Evolutionary conservation across 1,140 invertebrate species (phyloP).

Genomic region (Philotrypesis tridentata): DNA sequence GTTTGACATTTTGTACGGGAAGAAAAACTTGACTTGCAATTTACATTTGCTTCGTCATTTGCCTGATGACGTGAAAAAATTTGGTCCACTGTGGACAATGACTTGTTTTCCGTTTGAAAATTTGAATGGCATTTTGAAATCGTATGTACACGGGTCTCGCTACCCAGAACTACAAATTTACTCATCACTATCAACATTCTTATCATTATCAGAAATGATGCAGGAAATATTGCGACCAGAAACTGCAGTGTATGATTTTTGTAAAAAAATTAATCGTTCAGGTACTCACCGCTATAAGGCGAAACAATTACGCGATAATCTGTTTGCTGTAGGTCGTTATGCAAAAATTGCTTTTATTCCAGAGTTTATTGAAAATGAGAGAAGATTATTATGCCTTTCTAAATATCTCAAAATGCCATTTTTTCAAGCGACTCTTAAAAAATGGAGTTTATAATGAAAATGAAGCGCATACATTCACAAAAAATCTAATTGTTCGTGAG

Average conservation of each 20-base stretch:
- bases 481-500: background rate
- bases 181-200: background rate
- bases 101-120: too few species aligned
- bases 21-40: constrained; percentile 20
- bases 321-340: background rate
- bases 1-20: constrained; percentile 34
- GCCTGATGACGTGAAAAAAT: constrained; percentile 33
- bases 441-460: background rate
- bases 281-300: background rate
- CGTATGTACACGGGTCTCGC: background rate
- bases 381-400: background rate
- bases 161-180: constrained; percentile 25
- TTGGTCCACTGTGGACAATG: too few species aligned
- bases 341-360: background rate
- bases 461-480: background rate
- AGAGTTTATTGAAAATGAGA: background rate
- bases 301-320: background rate
- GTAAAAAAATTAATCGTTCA: background rate
- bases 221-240: background rate
- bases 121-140: constrained; percentile 45
- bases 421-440: background rate
- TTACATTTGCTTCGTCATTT: constrained; percentile 47
- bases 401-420: too few species aligned
- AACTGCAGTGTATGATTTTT: background rate
- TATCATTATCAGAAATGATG: background rate